Percentiles rank a stretch among this genome's conserved stretches.
Conservation (phyloP, 2,888 invertebrate genomes). For the Barypeithes pellucidus region DNA sequence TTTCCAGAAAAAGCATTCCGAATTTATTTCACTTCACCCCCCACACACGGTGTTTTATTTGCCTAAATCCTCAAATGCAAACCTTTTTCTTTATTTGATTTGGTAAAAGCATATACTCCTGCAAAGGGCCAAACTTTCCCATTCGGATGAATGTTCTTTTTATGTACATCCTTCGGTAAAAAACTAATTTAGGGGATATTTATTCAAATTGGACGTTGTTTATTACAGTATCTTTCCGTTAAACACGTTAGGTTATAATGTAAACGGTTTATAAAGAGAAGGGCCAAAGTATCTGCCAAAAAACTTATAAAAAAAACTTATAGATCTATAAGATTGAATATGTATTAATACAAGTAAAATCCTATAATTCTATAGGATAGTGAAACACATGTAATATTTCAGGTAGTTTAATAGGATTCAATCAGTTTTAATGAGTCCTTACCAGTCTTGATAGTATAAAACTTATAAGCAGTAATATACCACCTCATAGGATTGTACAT, state of each 20-base stretch:
- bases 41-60: constrained; percentile 5
- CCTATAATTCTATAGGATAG: too few species aligned
- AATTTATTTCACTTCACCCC: background rate
- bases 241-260: background rate
- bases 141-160: background rate
- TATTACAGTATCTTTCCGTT: background rate
- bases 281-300: too few species aligned
- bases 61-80: constrained; percentile 16
- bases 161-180: constrained; percentile 3
- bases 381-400: too few species aligned
- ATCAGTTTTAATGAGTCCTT: too few species aligned
- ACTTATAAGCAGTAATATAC: too few species aligned
- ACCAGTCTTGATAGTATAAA: too few species aligned
- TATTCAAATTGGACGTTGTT: constrained; percentile 5
- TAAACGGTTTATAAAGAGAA: too few species aligned
- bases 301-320: too few species aligned
- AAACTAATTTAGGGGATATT: constrained; percentile 6
- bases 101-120: constrained; percentile 17
- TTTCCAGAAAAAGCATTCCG: background rate
- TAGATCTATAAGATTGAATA: too few species aligned
- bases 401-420: too few species aligned
- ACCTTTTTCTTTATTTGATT: constrained; percentile 19
- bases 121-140: background rate
- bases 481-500: too few species aligned
- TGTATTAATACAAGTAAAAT: too few species aligned